phyloP scores from a whole-genome alignment of 2,888 invertebrate genomes.

The Drosophila kambysellisi region DNA sequence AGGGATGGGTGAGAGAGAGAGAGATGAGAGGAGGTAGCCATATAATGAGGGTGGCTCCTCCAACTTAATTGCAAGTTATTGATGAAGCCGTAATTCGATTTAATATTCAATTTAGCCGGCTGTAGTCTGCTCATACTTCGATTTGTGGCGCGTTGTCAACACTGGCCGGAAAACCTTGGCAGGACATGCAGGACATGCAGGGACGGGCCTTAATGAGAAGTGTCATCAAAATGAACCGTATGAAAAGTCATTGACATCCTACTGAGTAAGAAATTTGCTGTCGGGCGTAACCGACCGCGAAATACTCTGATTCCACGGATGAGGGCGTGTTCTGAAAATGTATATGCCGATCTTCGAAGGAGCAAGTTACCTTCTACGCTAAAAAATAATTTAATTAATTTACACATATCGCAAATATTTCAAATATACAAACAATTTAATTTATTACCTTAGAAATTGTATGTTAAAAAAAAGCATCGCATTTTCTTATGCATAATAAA shows the following conservation, averaged over 20 bases:
- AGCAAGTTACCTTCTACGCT: no score
- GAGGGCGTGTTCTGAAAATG: no score
- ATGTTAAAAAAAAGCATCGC: neutral
- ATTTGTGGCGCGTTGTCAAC: neutral
- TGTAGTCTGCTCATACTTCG: neutral
- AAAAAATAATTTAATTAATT: no score
- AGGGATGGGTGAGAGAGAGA: no score
- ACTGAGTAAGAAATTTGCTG: neutral
- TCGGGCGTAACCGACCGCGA: no score
- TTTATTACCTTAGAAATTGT: no score
- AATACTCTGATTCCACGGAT: no score
- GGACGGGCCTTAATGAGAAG: slow-evolving; percentile 46
- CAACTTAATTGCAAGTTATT: slow-evolving; percentile 50
- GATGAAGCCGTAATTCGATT: slow-evolving; percentile 39
- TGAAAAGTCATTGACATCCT: slow-evolving; percentile 67
- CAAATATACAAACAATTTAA: no score
- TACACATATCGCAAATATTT: no score
- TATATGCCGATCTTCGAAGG: no score
- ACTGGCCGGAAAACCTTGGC: slow-evolving; percentile 9
- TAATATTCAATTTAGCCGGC: slow-evolving; percentile 18
- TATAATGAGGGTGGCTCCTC: slow-evolving; percentile 1
- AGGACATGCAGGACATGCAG: slow-evolving; percentile 3
- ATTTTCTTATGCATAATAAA: neutral
- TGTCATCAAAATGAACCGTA: slow-evolving; percentile 61
- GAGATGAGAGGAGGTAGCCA: neutral